Conservation (phyloP, 53 echinoderm and acorn worm species). For the Holothuria leucospilota region DNA sequence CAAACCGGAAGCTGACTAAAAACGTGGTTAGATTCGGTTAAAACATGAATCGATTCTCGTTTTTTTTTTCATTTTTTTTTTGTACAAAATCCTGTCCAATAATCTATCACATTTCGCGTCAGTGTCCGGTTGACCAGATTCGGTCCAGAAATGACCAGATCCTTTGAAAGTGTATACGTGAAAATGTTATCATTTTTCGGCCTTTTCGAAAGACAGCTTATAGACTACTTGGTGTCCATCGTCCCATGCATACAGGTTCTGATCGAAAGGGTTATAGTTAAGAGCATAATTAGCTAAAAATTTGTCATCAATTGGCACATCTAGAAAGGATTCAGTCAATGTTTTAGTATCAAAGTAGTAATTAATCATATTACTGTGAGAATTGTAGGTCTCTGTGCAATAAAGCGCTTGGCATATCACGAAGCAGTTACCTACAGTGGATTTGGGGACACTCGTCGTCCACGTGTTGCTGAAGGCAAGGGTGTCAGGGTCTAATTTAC, state of each 20-base stretch:
- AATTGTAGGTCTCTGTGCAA: conserved; percentile 58
- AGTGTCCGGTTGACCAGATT: no score
- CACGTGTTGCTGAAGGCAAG: conserved; percentile 52
- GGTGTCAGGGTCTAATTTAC: conserved; percentile 66
- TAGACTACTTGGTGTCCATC: conserved; percentile 78
- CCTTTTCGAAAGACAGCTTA: conserved; percentile 49
- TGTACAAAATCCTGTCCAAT: no score
- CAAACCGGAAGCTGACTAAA: no score
- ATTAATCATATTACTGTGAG: conserved; percentile 32
- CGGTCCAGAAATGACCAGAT: no score
- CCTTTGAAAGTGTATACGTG: no score
- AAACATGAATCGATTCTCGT: no score
- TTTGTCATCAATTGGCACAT: conserved; percentile 72
- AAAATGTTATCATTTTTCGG: no score
- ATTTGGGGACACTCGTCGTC: conserved; percentile 63
- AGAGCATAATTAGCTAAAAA: conserved; percentile 70
- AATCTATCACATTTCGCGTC: no score
- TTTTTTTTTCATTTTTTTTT: no score
- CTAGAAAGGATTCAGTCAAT: conserved; percentile 29
- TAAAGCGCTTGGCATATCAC: conserved; percentile 65
- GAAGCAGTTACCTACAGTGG: conserved; percentile 72
- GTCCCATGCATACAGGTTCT: conserved; percentile 82
- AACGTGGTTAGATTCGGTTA: no score
- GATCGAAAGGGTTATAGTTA: conserved; percentile 77
- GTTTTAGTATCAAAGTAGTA: conserved; percentile 68